These are phyloP conservation scores for Neodiprion pinetum DNA, from an alignment of 1,140 invertebrate genomes.

Conservation along the genomic window DNA sequence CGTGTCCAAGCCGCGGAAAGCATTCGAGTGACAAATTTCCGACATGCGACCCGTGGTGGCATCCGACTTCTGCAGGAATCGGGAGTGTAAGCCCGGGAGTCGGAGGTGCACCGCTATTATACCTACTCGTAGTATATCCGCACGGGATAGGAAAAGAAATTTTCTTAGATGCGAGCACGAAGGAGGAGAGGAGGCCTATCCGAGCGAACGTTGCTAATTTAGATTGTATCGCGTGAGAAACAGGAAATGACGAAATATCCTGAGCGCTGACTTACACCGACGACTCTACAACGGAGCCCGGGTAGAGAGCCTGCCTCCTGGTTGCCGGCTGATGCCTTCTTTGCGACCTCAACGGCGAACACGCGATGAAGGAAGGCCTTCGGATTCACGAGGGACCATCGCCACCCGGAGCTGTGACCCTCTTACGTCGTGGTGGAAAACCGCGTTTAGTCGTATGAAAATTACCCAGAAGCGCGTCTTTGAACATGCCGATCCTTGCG, in stretches of 20 bases:
- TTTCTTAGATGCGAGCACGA: conserved; percentile 52
- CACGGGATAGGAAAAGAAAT: conserved; percentile 57
- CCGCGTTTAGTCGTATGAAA: neutral
- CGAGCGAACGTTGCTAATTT: conserved; percentile 65
- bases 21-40: neutral
- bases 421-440: neutral
- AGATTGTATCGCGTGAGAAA: conserved; percentile 65
- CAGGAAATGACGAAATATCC: conserved; percentile 65
- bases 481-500: neutral
- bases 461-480: neutral
- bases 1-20: neutral
- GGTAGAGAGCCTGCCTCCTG: conserved; percentile 22
- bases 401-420: neutral
- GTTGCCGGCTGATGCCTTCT: conserved; percentile 35
- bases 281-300: conserved; percentile 26
- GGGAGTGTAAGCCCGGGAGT: neutral
- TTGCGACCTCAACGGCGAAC: conserved; percentile 33
- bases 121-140: too few species aligned
- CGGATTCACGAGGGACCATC: neutral
- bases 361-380: conserved; percentile 9
- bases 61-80: neutral
- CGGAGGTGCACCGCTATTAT: neutral
- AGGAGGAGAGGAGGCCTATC: conserved; percentile 53
- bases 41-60: neutral
- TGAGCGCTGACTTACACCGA: conserved; percentile 60